Evolutionary conservation across 2,797 vertebrate species (phyloP).

Genomic region (Anguilla obscura): DNA sequence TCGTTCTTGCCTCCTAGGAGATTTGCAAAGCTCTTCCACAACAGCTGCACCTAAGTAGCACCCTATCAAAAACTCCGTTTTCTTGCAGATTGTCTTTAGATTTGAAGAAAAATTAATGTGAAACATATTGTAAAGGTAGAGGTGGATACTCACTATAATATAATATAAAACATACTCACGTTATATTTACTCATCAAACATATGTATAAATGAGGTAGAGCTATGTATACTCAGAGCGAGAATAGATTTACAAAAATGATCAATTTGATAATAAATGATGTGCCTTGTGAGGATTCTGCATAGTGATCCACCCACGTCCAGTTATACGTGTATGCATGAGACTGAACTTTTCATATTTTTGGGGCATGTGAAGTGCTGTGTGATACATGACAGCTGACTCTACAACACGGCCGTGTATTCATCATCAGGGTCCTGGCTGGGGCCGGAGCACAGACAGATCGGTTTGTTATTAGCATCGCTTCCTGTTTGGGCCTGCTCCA

Average conservation of each 20-base stretch:
- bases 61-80: neutral
- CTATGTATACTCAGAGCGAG: neutral
- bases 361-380: constrained; percentile 18
- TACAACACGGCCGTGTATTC: neutral
- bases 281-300: neutral
- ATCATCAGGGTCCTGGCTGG: constrained; percentile 34
- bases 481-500: constrained; percentile 53
- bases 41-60: neutral
- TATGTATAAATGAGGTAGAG: neutral
- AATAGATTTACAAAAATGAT: neutral
- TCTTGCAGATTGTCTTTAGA: neutral
- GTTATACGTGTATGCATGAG: constrained; percentile 41
- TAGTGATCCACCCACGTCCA: neutral
- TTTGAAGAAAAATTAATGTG: neutral
- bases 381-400: constrained; percentile 46
- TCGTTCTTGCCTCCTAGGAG: neutral
- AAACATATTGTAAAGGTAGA: neutral
- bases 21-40: neutral
- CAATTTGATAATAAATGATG: neutral
- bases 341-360: constrained; percentile 38
- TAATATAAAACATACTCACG: too few relatives aligned
- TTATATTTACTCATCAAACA: neutral
- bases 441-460: constrained; percentile 34
- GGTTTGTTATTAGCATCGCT: constrained; percentile 54
- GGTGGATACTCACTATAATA: too few relatives aligned